A percentile compares a stretch with the other conserved stretches of the same genome.
Evolutionary conservation across 2,888 invertebrate species (phyloP).

Genomic region (Trichacis sp.): DNA sequence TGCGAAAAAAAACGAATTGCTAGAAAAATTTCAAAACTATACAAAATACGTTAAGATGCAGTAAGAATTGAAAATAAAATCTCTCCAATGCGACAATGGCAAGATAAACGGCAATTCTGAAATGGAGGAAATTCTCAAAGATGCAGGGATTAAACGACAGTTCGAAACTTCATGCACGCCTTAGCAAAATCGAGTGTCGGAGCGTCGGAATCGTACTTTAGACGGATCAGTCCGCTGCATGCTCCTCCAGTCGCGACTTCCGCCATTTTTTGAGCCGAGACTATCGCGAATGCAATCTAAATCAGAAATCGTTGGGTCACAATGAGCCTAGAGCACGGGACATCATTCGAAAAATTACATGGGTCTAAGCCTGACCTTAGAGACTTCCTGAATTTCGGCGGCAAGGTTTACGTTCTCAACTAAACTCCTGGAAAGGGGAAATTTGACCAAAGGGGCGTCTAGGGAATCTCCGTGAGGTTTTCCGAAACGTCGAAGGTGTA

Average conservation of each 20-base stretch:
- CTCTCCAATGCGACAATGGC: constrained; percentile 37
- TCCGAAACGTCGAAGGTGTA: constrained; percentile 4
- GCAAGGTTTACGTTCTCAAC: constrained; percentile 10
- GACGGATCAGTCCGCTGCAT: constrained; percentile 20
- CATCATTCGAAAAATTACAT: constrained; percentile 15
- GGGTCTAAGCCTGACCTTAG: constrained; percentile 1
- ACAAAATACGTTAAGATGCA: constrained; percentile 37
- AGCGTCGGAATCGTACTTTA: constrained; percentile 3
- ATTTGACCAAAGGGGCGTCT: neutral
- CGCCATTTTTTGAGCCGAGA: constrained; percentile 15
- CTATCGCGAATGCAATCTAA: constrained; percentile 17
- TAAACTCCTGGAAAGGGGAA: no score
- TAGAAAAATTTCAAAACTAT: constrained; percentile 32
- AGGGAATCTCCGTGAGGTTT: constrained; percentile 12
- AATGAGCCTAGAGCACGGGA: constrained; percentile 1
- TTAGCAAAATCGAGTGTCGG: constrained; percentile 48
- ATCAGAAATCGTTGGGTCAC: constrained; percentile 9
- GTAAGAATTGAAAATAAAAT: constrained; percentile 31
- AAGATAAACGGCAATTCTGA: constrained; percentile 24
- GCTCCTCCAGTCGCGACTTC: neutral
- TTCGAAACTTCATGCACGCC: constrained; percentile 49
- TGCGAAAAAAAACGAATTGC: constrained; percentile 34
- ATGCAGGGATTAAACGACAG: constrained; percentile 47
- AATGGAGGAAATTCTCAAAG: constrained; percentile 13
- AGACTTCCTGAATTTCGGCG: neutral